Base-by-base conservation (phyloP, 2,888 invertebrate species). In the Pachycephus smyrnensis region DNA sequence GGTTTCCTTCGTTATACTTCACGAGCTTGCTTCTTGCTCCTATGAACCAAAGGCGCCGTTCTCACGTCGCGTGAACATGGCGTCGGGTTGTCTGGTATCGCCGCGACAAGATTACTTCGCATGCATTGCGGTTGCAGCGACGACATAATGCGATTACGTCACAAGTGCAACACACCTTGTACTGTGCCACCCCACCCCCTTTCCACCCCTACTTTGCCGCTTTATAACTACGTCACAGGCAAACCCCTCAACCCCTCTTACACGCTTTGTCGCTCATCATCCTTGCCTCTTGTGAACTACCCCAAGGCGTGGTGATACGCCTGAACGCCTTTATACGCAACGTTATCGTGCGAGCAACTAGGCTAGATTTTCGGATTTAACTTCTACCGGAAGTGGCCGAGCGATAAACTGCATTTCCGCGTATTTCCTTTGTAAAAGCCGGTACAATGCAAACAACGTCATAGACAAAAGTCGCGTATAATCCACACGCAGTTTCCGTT, bases 51-150 rank as follows among this genome's bases (percentile, higher is more conserved):
- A 55, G 23, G 9, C 55, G 55, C 15, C 55, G 55, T 55, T 55
- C 23, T 23, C 23, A 55, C 9, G 9, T 30, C 31, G 69, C 69
- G 69, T 4, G 11, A 55, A 40, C 77, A 78, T 76, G 80, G 78
- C 82, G 84, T 84, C 84, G 82, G 81, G 77, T 82, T 82, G 84
- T 85, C 85, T 85, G 81, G 73, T 84, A 76, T 77, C 79, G 77
- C 77, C 81, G 75, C 80, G 82, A 81, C 80, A 80, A 83, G 82
- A 86, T 86, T 86, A 86, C 84, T 86, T 86, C 81, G 83, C 83
- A 84, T 87, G 83, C 84, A 85, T 85, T 84, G 85, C 86, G 79
- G 81, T 82, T 78, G 80, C 77, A 81, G 23, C 55, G 55, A 80
- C 82, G 80, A 80, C 83, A 76, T 82, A 84, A 85, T 84, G 80